These are phyloP conservation scores for Cantharis rufa DNA, from an alignment of 2,888 invertebrate genomes.

Conservation along the genomic window DNA sequence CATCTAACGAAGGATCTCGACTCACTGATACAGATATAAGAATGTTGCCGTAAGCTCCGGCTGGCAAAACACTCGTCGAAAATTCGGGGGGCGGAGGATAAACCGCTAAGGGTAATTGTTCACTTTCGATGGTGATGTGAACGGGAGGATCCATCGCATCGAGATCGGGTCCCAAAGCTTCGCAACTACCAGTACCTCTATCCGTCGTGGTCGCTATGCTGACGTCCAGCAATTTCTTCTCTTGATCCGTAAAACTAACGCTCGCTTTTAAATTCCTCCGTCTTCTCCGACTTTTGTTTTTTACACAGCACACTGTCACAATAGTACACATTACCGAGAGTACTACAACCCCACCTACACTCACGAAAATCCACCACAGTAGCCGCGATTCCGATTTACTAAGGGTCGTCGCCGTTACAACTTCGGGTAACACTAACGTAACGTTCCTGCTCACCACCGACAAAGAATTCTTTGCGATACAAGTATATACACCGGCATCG, in stretches of 20 bases:
- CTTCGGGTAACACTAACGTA: slow-evolving; percentile 68
- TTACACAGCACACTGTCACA: slow-evolving; percentile 62
- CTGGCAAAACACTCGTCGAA: slow-evolving; percentile 59
- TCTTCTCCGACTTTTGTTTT: slow-evolving; percentile 59
- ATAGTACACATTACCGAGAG: slow-evolving; percentile 65
- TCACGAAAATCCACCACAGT: slow-evolving; percentile 72
- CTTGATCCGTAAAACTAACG: slow-evolving; percentile 85
- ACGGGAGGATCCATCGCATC: slow-evolving; percentile 58
- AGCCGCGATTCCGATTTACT: slow-evolving; percentile 74
- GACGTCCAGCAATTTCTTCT: slow-evolving; percentile 82
- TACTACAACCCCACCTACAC: slow-evolving; percentile 71
- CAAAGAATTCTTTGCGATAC: slow-evolving; percentile 72
- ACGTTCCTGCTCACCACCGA: slow-evolving; percentile 66
- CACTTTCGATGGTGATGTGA: slow-evolving; percentile 61
- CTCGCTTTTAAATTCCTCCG: slow-evolving; percentile 76
- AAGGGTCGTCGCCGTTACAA: slow-evolving; percentile 77
- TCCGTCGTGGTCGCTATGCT: slow-evolving; percentile 74
- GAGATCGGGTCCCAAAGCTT: slow-evolving; percentile 62
- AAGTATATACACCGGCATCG: slow-evolving; percentile 85
- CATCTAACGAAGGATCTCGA: slow-evolving; percentile 70
- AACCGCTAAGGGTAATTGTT: slow-evolving; percentile 53
- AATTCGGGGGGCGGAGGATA: slow-evolving; percentile 65
- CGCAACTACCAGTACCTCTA: slow-evolving; percentile 61
- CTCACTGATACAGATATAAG: slow-evolving; percentile 82
- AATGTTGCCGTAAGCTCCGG: slow-evolving; percentile 72